Evolutionary conservation across 2,888 invertebrate genomes (phyloP).

Genomic region (Apocheima hispidaria): DNA sequence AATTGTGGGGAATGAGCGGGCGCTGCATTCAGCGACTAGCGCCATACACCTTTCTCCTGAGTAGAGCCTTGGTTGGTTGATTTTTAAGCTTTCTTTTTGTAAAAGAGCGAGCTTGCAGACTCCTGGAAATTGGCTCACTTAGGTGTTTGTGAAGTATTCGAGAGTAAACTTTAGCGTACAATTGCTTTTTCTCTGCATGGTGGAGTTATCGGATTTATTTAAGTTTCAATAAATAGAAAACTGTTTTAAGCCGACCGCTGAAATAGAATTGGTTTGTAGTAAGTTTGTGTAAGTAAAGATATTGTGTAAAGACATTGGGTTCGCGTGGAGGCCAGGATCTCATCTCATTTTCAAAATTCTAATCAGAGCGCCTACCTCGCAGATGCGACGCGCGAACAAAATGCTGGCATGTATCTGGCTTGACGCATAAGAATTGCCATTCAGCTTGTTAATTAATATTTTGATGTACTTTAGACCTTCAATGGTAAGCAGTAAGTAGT

Average conservation of each 20-base stretch:
- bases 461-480: too few species aligned
- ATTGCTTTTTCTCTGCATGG: constrained; percentile 21
- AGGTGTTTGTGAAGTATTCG: constrained; percentile 35
- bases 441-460: too few species aligned
- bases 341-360: too few species aligned
- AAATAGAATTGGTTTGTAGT: neutral
- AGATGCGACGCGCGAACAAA: too few species aligned
- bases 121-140: constrained; percentile 56
- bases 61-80: constrained; percentile 60
- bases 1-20: constrained; percentile 72
- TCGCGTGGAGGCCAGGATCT: too few species aligned
- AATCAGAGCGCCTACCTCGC: too few species aligned
- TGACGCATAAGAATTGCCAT: too few species aligned
- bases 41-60: constrained; percentile 58
- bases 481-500: too few species aligned
- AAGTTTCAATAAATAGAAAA: constrained; percentile 11
- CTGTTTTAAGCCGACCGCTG: constrained; percentile 14
- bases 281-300: neutral
- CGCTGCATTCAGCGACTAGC: constrained; percentile 46
- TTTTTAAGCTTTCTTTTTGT: constrained; percentile 57
- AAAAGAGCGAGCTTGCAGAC: constrained; percentile 55
- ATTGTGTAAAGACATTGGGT: too few species aligned
- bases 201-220: constrained; percentile 13
- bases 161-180: constrained; percentile 39
- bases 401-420: too few species aligned